Conservation (phyloP, 1,140 invertebrate species). For the Mesaphorura yosii region DNA sequence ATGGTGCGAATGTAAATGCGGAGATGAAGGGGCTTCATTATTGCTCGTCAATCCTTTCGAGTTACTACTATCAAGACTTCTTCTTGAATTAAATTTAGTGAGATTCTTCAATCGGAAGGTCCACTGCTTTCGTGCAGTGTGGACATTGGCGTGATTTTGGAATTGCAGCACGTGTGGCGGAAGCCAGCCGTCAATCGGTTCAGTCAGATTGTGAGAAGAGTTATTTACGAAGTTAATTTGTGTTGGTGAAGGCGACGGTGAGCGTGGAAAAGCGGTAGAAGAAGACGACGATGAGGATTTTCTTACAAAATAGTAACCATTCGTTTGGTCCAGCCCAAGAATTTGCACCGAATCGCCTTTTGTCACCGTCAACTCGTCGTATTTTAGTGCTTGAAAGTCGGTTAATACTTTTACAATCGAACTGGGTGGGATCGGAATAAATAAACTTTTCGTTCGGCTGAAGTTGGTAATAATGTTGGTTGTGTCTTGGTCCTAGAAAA, state of each 20-base stretch:
- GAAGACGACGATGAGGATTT: too few species aligned
- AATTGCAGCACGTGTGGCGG: constrained; percentile 46
- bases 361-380: constrained; percentile 40
- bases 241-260: too few species aligned
- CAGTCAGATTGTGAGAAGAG: constrained; percentile 21
- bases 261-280: too few species aligned
- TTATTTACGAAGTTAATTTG: too few species aligned
- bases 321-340: constrained; percentile 21
- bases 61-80: background rate
- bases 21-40: too few species aligned
- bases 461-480: background rate
- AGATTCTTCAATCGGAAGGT: constrained; percentile 44
- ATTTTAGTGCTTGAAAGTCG: constrained; percentile 39
- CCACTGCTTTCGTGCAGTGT: constrained; percentile 42
- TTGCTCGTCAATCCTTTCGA: too few species aligned
- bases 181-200: constrained; percentile 49
- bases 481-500: background rate
- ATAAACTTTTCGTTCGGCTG: too few species aligned
- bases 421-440: constrained; percentile 28
- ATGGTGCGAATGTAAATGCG: too few species aligned
- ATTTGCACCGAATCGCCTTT: constrained; percentile 41
- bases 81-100: constrained; percentile 33
- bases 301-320: constrained; percentile 35
- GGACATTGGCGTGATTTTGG: constrained; percentile 7
- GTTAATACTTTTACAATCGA: constrained; percentile 35